Evolutionary conservation across 1,140 invertebrate species (phyloP).

Genomic region (Euglossa dilemma): DNA sequence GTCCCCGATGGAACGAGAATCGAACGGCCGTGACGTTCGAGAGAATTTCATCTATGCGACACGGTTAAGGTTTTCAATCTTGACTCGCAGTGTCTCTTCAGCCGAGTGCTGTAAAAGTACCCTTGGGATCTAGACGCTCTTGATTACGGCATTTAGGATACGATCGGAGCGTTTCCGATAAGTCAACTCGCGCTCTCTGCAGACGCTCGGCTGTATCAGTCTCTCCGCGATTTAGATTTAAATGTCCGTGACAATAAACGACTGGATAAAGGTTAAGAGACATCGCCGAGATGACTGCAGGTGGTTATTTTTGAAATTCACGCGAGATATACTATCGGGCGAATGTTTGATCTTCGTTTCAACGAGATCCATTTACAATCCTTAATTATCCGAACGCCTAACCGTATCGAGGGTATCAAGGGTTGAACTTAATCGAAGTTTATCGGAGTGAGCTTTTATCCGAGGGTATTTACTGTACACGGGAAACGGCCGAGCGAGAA

Average conservation of each 20-base stretch:
- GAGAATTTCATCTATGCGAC: background rate
- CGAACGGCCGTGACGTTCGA: background rate
- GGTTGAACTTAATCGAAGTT: slow-evolving; percentile 7
- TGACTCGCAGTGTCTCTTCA: slow-evolving; percentile 2
- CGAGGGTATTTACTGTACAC: slow-evolving; percentile 12
- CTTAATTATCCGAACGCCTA: slow-evolving; percentile 29
- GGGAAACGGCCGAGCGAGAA: slow-evolving; percentile 16
- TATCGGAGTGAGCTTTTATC: background rate
- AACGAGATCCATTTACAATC: slow-evolving; percentile 15
- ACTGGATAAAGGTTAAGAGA: background rate
- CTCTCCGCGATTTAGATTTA: background rate
- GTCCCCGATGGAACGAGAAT: background rate
- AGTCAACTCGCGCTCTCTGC: background rate
- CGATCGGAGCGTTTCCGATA: slow-evolving; percentile 34
- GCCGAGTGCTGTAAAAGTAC: slow-evolving; percentile 4
- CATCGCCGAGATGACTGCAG: background rate
- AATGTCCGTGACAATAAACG: background rate
- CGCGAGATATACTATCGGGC: background rate
- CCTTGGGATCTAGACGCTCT: slow-evolving; percentile 36
- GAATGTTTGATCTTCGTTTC: slow-evolving; percentile 1
- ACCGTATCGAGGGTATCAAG: background rate
- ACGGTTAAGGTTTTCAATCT: slow-evolving; percentile 14
- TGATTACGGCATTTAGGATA: slow-evolving; percentile 43
- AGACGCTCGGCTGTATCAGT: background rate
- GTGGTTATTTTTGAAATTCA: background rate